Evolutionary conservation across 2,888 invertebrate species (phyloP), one percentile per base, ranked within the genome.

Genomic region (Campoplex capitator): DNA sequence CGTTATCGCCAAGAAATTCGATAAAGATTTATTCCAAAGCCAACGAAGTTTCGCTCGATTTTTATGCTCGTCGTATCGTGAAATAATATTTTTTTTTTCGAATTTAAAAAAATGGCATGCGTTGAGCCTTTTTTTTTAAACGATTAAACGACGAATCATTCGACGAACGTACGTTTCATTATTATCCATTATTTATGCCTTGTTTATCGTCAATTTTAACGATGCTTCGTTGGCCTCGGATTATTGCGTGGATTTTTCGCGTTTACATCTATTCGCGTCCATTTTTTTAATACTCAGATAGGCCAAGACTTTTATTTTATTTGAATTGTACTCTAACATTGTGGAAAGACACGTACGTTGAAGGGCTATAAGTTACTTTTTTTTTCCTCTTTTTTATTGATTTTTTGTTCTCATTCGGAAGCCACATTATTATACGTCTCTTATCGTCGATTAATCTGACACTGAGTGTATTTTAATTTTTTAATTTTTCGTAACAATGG

Each of bases 271-370:
- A 84, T 82, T 86, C 84, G 77, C 77, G 86, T 81, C 62, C 80
- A 74, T 62, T 71, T 70, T 38, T 23, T 23, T 73, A 56, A 13
- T 75, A 58, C 81, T 81, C 73, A 65, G 62, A 71, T 87, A 87
- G 87, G 87, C 84, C 84, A 83, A 84, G 70, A 85, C 75, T 74
- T 23, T 84, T 81, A 82, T 87, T 42, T 42, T 67, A 85, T 42
- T 81, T 85, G 76, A 87, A 87, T 87, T 83, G 87, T 87, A 87
- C 87, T 87, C 87, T 87, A 87, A 75, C 79, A 65, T 85, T 83
- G 65, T 86, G 84, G 82, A 87, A 87, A 87, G 84, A 87, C 87
- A 87, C 87, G 87, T 76, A 84, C 73, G 32, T 62, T 73, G 71
- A 83, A 75, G 77, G 84, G 82, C 83, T 83, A 83, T n/a, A 58